Conservation (phyloP, 1,140 invertebrate genomes). For the Pseudomyrmex dendroicus region DNA sequence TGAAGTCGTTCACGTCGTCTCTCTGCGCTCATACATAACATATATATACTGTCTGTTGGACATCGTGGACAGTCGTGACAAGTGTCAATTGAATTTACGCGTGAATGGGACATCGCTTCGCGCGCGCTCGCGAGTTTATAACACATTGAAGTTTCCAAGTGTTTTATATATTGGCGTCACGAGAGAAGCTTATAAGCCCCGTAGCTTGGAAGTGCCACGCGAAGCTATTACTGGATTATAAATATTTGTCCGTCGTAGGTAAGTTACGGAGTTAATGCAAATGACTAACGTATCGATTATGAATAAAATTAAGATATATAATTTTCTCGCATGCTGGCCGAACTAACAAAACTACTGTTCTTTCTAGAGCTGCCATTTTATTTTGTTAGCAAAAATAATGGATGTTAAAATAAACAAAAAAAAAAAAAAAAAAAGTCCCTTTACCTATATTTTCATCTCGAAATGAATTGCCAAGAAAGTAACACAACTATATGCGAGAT, state of each 20-base stretch:
- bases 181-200: constrained; percentile 11
- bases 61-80: constrained; percentile 42
- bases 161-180: constrained; percentile 1
- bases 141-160: constrained; percentile 7
- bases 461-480: too few relatives aligned
- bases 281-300: constrained; percentile 22
- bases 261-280: constrained; percentile 30
- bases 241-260: constrained; percentile 30
- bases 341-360: background rate
- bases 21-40: background rate
- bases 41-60: constrained; percentile 9
- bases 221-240: constrained; percentile 54
- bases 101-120: constrained; percentile 55
- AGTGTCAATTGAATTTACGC: constrained; percentile 65
- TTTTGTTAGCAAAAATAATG: background rate
- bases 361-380: too few relatives aligned
- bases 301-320: background rate
- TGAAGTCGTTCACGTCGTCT: constrained; percentile 5
- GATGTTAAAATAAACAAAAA: background rate
- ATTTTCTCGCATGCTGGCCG: background rate
- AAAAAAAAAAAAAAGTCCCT: too few relatives aligned
- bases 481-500: too few relatives aligned
- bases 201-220: constrained; percentile 26
- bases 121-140: too few relatives aligned
- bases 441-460: too few relatives aligned